phyloP scores from a whole-genome alignment of 2,888 invertebrate species.

The Carabus problematicus region DNA sequence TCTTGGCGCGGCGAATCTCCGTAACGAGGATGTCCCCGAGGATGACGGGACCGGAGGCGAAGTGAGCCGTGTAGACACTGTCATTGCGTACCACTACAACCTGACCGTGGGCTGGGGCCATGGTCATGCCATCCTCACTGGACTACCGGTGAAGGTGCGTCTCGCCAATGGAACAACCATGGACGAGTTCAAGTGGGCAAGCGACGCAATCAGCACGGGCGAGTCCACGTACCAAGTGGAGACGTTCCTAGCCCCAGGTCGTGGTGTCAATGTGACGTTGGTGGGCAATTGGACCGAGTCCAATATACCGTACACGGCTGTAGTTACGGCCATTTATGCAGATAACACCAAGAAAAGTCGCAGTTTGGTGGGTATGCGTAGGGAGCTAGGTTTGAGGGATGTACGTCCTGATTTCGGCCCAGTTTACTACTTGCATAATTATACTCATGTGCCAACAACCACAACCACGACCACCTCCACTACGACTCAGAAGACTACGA shows the following conservation, averaged over 20 bases:
- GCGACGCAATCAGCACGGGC: conserved; percentile 51
- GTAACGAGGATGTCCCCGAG: conserved; percentile 54
- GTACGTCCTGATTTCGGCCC: conserved; percentile 77
- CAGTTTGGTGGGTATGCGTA: conserved; percentile 68
- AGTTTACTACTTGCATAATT: conserved; percentile 78
- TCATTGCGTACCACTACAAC: conserved; percentile 66
- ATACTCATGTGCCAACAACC: conserved; percentile 78
- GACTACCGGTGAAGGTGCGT: conserved; percentile 70
- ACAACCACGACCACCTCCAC: conserved; percentile 67
- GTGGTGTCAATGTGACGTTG: conserved; percentile 82
- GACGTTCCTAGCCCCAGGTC: conserved; percentile 71
- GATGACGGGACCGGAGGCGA: conserved; percentile 56
- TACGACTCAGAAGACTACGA: conserved; percentile 59
- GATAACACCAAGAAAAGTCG: conserved; percentile 68
- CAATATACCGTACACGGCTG: conserved; percentile 78
- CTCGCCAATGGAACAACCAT: conserved; percentile 65
- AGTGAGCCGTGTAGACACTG: conserved; percentile 72
- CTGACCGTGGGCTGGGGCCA: conserved; percentile 70
- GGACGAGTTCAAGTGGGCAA: conserved; percentile 76
- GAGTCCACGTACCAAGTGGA: conserved; percentile 68
- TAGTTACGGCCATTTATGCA: conserved; percentile 72
- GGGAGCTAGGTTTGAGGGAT: conserved; percentile 72
- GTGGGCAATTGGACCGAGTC: conserved; percentile 75
- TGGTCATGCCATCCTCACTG: conserved; percentile 74
- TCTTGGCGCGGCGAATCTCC: conserved; percentile 58